Base-by-base conservation (phyloP, 1,140 invertebrate genomes). In the Contarinia nasturtii region DNA sequence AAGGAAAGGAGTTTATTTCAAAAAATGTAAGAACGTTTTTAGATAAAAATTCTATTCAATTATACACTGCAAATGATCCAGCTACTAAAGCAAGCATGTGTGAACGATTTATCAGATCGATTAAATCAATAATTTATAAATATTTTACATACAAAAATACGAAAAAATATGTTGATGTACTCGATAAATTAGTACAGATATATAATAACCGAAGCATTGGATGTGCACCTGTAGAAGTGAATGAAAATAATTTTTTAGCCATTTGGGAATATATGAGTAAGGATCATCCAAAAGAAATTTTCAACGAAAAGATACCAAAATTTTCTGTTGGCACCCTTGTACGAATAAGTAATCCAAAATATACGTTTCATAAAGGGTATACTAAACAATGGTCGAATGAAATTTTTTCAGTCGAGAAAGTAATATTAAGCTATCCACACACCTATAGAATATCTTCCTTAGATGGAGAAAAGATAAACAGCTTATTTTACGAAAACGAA, bases 201-300 rank as follows among this genome's bases (percentile, higher is more conserved):
- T 67, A 68, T 50, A 68, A 67, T 54, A 53, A 56, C 40, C 51
- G 49, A 37, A 61, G 55, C n/a, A 65, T 64, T 8, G 51, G 54
- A 48, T 58, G 55, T 49, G 51, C 52, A 44, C 64, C 63, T 36
- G 45, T 45, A 34, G 46, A 57, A 34, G 55, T 63, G 18, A 58
- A 43, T 40, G 15, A 41, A 2, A 34, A 34, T 0, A 50, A 54
- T 40, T 48, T 45, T 7, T 38, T 38, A 14, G 14, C 3, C 2
- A 12, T 38, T 3, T 38, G 15, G 12, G 2, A 7, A 5, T n/a
- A 38, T 38, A 14, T 14, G 12, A 38, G 12, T 12, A 5, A 17
- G 15, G 12, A 38, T 8, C 7, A 8, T 34, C 14, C 15, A 14
- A 38, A 38, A 38, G 15, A 14, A 14, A 17, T n/a, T 45, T 45